phyloP scores from a whole-genome alignment of 2,888 invertebrate species.

The Arctia plantaginis region DNA sequence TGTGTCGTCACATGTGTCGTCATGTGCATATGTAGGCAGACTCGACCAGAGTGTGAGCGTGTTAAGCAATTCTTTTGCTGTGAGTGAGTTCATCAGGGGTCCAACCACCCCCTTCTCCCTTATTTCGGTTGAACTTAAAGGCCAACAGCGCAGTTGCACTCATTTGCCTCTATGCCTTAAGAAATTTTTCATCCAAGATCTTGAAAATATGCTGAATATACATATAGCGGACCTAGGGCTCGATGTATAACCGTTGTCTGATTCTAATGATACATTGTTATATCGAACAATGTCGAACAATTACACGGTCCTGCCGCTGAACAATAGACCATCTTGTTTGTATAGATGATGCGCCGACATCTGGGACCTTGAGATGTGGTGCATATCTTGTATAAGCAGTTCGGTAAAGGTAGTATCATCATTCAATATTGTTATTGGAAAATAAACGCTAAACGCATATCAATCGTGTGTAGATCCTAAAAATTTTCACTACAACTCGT shows the following conservation, averaged over 20 bases:
- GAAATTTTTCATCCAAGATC: neutral
- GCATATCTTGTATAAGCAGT: conserved; percentile 4
- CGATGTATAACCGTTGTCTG: conserved; percentile 2
- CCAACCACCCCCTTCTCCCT: neutral
- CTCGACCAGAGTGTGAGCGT: too few species aligned
- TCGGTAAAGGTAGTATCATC: neutral
- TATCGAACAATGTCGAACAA: conserved; percentile 38
- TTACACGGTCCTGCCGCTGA: conserved; percentile 44
- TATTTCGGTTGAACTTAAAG: neutral
- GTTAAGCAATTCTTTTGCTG: too few species aligned
- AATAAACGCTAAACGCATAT: neutral
- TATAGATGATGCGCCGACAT: conserved; percentile 22
- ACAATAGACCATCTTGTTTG: conserved; percentile 40
- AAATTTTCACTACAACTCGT: too few species aligned
- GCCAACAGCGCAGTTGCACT: too few species aligned
- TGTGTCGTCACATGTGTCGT: too few species aligned
- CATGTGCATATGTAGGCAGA: too few species aligned
- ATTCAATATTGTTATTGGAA: neutral
- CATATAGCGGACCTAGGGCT: neutral
- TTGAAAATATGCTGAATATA: neutral
- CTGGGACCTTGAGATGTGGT: conserved; percentile 31
- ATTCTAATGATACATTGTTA: conserved; percentile 48
- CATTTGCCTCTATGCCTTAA: too few species aligned
- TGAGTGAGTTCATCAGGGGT: neutral
- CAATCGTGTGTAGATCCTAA: too few species aligned